Percentiles rank a stretch among this genome's conserved stretches.
Evolutionary conservation across 2,888 invertebrate species (phyloP).

Genomic region (Melanophora roralis): DNA sequence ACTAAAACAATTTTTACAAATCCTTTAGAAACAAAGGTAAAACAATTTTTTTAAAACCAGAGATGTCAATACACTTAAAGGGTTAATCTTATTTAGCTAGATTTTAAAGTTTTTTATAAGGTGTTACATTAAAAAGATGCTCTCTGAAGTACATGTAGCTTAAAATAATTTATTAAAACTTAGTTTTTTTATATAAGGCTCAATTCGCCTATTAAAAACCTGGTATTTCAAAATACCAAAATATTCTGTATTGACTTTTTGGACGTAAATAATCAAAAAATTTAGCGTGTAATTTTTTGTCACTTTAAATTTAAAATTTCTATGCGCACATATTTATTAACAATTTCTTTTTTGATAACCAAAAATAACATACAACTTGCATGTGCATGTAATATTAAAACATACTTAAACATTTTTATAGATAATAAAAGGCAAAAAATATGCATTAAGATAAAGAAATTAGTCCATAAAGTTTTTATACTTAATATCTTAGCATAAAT

Average conservation of each 20-base stretch:
- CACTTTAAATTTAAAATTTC: slow-evolving; percentile 55
- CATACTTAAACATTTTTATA: too few species aligned
- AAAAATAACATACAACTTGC: slow-evolving; percentile 46
- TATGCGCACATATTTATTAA: slow-evolving; percentile 60
- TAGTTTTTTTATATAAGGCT: too few species aligned
- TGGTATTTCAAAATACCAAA: background rate
- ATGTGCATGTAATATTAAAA: too few species aligned
- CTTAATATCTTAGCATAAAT: slow-evolving; percentile 41
- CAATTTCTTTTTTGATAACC: slow-evolving; percentile 58
- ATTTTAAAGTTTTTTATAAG: too few species aligned
- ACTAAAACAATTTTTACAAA: slow-evolving; percentile 14
- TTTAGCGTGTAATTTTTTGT: slow-evolving; percentile 56
- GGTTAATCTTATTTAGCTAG: background rate
- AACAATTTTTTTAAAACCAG: background rate
- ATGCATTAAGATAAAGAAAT: slow-evolving; percentile 50
- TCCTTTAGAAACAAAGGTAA: background rate
- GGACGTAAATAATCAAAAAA: slow-evolving; percentile 27
- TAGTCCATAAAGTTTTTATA: slow-evolving; percentile 60
- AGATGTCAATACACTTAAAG: background rate
- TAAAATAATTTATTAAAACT: background rate
- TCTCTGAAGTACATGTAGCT: background rate
- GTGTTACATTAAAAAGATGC: too few species aligned
- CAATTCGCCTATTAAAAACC: background rate
- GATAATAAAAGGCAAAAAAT: background rate
- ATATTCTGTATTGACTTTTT: background rate